Base-by-base conservation (phyloP, 1,140 invertebrate genomes). In the Drosophila bifasciata region DNA sequence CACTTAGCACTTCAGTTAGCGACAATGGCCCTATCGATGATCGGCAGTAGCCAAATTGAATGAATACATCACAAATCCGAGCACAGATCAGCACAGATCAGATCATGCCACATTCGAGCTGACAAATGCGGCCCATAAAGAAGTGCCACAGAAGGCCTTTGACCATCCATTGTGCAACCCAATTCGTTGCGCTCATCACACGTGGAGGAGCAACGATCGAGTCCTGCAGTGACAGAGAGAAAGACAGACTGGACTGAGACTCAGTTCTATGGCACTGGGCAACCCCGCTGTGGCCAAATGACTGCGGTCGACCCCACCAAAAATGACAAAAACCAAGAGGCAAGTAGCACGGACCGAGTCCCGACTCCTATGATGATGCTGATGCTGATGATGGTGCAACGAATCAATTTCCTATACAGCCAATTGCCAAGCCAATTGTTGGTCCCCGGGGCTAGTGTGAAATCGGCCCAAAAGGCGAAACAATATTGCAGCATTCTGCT, bases 211-310 rank as follows among this genome's bases (percentile, higher is more conserved):
- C 45, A 66, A 21, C 41, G 60, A 64, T 49, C 28, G 19, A 8
- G 23, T 25, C 23, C 23, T 6, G n/a, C n/a, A n/a, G n/a, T 21
- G 1, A 3, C 19, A 21, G 2, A 2, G 19, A 19, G 1, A n/a
- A n/a, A n/a, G n/a, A n/a, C 16, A 13, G 43, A 32, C n/a, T n/a
- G n/a, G n/a, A n/a, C n/a, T n/a, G n/a, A n/a, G 28, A n/a, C 19
- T 19, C 1, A 21, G 19, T 21, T 21, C 19, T 21, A 3, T 21
- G 19, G 19, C 16, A n/a, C n/a, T 28, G 16, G 39, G 46, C 23
- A 25, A 52, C n/a, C 81, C 83, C 78, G 83, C 81, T 86, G 81
- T 86, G 81, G 81, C 81, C 74, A 86, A 85, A 81, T 71, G 60
- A 88, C 84, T 86, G 81, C 73, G 81, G 81, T 86, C 83, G 81